These are phyloP conservation scores for Apomyelois bistriatella DNA, from an alignment of 2,888 invertebrate genomes.

Conservation along the genomic window DNA sequence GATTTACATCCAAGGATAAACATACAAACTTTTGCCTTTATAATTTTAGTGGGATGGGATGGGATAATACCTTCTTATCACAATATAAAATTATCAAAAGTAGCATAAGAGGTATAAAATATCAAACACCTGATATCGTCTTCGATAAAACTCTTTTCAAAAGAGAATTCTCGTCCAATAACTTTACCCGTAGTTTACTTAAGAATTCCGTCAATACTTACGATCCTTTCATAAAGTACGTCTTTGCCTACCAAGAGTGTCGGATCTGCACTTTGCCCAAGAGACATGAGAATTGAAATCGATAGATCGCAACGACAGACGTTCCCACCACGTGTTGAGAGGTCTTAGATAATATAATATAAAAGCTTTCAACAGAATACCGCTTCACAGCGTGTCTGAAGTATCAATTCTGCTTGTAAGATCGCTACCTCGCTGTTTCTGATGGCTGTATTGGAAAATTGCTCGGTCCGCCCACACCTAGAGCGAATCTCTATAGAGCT, in stretches of 20 bases:
- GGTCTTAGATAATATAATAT: constrained; percentile 78
- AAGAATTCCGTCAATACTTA: constrained; percentile 32
- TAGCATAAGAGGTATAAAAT: neutral
- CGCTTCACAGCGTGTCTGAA: constrained; percentile 71
- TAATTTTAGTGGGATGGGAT: too few relatives aligned
- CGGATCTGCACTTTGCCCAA: constrained; percentile 48
- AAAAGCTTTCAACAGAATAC: constrained; percentile 79
- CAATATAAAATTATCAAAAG: neutral
- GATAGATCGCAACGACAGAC: constrained; percentile 71
- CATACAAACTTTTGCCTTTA: too few relatives aligned
- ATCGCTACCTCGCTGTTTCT: constrained; percentile 62
- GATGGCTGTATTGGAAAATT: constrained; percentile 75
- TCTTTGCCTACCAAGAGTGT: constrained; percentile 35
- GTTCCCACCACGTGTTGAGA: constrained; percentile 69
- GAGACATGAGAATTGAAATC: constrained; percentile 65
- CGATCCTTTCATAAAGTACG: constrained; percentile 42
- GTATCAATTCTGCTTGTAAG: constrained; percentile 77
- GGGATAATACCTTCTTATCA: too few relatives aligned
- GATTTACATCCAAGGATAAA: too few relatives aligned
- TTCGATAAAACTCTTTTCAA: neutral
- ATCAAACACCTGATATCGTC: constrained; percentile 5
- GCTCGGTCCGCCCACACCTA: constrained; percentile 42
- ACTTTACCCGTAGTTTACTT: constrained; percentile 13
- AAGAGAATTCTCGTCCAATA: constrained; percentile 5
- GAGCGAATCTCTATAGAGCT: constrained; percentile 49